Evolutionary conservation across 30 jellyfish, hydroid and myxozoan genomes (phyloP).

Genomic region (Turritopsis rubra): DNA sequence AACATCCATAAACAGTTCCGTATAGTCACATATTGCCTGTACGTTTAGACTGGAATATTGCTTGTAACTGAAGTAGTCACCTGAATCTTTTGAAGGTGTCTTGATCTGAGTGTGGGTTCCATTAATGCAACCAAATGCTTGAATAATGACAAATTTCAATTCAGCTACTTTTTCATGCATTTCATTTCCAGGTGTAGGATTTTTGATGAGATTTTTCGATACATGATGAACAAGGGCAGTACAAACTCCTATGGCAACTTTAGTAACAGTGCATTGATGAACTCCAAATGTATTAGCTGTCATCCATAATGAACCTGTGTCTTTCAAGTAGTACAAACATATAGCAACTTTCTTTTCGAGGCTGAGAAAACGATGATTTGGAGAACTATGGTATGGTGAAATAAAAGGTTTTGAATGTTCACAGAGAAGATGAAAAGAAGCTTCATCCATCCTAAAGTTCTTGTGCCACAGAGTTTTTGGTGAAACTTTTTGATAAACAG

Average conservation of each 20-base stretch:
- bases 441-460: background rate
- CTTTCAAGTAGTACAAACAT: constrained; percentile 38
- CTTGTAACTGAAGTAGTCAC: constrained; percentile 40
- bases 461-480: background rate
- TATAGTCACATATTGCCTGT: constrained; percentile 58
- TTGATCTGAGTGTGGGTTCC: constrained; percentile 57
- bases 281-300: constrained; percentile 41
- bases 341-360: constrained; percentile 31
- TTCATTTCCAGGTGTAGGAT: constrained; percentile 25
- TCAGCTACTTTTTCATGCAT: constrained; percentile 43
- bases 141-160: constrained; percentile 46
- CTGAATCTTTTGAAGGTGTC: constrained; percentile 16
- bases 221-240: background rate
- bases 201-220: background rate
- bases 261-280: constrained; percentile 18
- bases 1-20: constrained; percentile 70
- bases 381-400: constrained; percentile 16
- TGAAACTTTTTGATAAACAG: background rate
- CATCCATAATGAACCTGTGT: constrained; percentile 49
- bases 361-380: constrained; percentile 23
- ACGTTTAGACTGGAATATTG: constrained; percentile 43
- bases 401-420: background rate
- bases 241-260: constrained; percentile 7
- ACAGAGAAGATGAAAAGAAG: background rate
- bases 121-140: constrained; percentile 59